Evolutionary conservation across 2,888 invertebrate genomes (phyloP), one percentile per base, ranked within the genome.

Genomic region (Heteropelma amictum): DNA sequence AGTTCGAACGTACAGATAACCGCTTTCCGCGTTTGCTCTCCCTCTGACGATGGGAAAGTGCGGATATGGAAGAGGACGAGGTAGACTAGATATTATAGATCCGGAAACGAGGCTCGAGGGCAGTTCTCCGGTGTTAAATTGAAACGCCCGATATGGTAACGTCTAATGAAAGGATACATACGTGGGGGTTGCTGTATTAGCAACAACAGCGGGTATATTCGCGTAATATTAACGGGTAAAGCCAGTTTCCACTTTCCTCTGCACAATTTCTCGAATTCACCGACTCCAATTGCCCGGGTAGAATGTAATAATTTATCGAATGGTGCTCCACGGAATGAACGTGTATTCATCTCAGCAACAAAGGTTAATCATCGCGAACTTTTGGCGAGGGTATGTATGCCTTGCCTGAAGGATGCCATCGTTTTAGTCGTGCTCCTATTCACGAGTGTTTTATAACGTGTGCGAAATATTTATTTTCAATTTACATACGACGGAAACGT

Each of bases 111-210:
- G 84, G 84, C 83, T 77, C 78, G 84, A 84, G 85, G 84, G 83
- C 83, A 84, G 86, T 85, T 86, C 84, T 67, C 47, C 42, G 79
- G 82, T 82, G 87, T 84, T 86, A 86, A 87, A 87, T 87, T 87
- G 87, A 87, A 87, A 86, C 84, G 86, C 85, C 87, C 86, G 86
- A 87, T 68, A 58, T 85, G 87, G 86, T 86, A 87, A 86, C 85
- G 85, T 87, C 87, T 87, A 87, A 87, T 87, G 87, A 87, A 87
- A 87, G 87, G 86, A 86, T 84, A 87, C 83, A 85, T 84, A 86
- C 83, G 85, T 83, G 83, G 82, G 78, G 77, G 51, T 21, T 53
- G 45, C 42, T 35, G 68, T 30, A 33, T 26, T 63, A 38, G 35
- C 45, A 49, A 69, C 54, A 38, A 12, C 56, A 7, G 28, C 53